Evolutionary conservation across 2,888 invertebrate genomes (phyloP).

Genomic region (Drosophila nr. fundita): DNA sequence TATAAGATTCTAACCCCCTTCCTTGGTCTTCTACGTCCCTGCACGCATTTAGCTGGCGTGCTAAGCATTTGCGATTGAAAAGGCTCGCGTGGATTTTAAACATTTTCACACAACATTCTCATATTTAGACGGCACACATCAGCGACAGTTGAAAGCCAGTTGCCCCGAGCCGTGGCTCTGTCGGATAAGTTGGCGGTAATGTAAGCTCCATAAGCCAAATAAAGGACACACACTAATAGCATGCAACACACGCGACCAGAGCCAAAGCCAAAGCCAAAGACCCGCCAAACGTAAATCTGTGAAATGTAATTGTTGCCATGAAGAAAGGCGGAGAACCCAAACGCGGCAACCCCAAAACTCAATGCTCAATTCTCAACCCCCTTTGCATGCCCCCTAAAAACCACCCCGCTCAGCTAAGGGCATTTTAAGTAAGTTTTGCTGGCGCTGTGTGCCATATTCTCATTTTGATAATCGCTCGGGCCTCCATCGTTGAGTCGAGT

Average conservation of each 20-base stretch:
- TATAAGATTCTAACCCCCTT: background rate
- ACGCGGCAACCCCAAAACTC: constrained; percentile 6
- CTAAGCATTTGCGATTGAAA: constrained; percentile 75
- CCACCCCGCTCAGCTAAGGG: constrained; percentile 54
- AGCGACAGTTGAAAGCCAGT: constrained; percentile 53
- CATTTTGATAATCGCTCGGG: constrained; percentile 74
- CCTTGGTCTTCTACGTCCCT: background rate
- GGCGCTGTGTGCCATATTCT: constrained; percentile 67
- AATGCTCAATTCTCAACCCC: background rate
- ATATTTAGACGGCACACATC: constrained; percentile 81
- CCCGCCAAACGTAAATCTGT: constrained; percentile 75
- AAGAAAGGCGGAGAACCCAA: constrained; percentile 48
- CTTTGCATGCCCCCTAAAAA: background rate
- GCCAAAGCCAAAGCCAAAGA: constrained; percentile 13
- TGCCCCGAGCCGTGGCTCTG: constrained; percentile 1
- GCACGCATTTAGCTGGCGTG: constrained; percentile 64
- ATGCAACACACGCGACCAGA: constrained; percentile 78
- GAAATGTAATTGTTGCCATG: constrained; percentile 82
- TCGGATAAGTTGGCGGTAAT: constrained; percentile 64
- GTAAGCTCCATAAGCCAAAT: constrained; percentile 80
- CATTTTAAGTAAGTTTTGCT: constrained; percentile 77
- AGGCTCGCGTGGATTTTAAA: constrained; percentile 80
- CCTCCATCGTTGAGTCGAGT: constrained; percentile 27
- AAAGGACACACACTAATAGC: constrained; percentile 77
- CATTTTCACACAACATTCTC: constrained; percentile 80